Percentiles rank a stretch among this genome's conserved stretches.
Evolutionary conservation across 2,797 vertebrate species (phyloP).

Genomic region (Pyrrhura leucotis): DNA sequence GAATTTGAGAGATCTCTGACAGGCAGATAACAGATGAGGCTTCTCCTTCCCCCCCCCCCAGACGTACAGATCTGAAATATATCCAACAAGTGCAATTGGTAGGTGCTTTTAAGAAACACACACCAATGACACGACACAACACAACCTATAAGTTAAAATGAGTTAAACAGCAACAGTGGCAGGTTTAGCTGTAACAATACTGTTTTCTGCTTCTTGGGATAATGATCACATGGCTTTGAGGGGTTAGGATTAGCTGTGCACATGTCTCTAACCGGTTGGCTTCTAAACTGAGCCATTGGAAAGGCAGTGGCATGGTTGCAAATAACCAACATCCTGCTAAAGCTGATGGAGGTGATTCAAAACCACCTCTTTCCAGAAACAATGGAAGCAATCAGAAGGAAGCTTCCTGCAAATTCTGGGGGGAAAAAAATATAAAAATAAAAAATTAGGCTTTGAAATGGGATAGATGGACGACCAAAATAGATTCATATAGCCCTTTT

Average conservation of each 20-base stretch:
- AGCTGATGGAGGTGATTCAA: slow-evolving; percentile 16
- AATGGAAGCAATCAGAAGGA: slow-evolving; percentile 46
- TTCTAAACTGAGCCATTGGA: not conserved
- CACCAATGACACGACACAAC: not conserved
- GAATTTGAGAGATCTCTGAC: not conserved
- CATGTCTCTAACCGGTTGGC: not conserved
- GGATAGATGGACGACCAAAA: not conserved
- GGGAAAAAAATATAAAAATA: not conserved
- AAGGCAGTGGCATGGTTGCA: not conserved
- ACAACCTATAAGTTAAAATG: not conserved
- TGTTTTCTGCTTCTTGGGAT: not conserved
- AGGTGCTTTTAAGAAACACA: not conserved
- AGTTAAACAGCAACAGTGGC: not conserved
- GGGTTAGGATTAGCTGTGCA: not conserved
- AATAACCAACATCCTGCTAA: slow-evolving; percentile 11
- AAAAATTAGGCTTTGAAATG: not conserved
- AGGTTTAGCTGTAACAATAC: not conserved
- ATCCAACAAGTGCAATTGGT: not conserved
- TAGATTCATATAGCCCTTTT: not conserved
- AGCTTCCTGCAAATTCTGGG: not conserved
- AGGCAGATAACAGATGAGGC: not conserved
- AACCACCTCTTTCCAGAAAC: slow-evolving; percentile 33
- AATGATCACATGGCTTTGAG: not conserved
- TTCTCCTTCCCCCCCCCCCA: not conserved
- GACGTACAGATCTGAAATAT: not conserved